phyloP scores from a whole-genome alignment of 2,797 vertebrate species.

The Squalus acanthias region DNA sequence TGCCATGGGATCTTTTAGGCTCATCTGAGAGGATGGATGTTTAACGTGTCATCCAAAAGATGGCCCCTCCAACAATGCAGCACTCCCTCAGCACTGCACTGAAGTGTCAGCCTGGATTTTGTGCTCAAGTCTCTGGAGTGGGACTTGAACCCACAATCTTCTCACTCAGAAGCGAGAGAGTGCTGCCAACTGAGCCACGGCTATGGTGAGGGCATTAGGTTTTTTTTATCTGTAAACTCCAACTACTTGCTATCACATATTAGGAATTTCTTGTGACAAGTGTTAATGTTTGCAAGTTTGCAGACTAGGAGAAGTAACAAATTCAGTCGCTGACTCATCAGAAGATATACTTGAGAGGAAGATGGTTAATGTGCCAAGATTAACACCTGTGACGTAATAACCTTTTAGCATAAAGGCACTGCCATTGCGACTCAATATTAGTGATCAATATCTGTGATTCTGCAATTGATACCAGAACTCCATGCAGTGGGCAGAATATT shows the following conservation, averaged over 20 bases:
- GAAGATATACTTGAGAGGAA: not conserved
- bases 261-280: not conserved
- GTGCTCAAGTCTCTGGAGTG: not conserved
- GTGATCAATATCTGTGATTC: not conserved
- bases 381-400: not conserved
- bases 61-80: not conserved
- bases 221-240: no score
- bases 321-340: not conserved
- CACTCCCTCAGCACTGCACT: not conserved
- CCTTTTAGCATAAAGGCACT: not conserved
- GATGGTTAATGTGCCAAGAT: not conserved
- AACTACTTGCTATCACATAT: not conserved
- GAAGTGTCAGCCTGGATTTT: not conserved
- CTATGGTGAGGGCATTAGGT: not conserved
- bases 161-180: not conserved
- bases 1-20: not conserved
- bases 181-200: not conserved
- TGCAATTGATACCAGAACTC: not conserved
- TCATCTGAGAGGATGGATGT: not conserved
- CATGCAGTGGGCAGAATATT: not conserved
- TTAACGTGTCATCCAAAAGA: not conserved
- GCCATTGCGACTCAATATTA: not conserved
- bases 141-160: not conserved
- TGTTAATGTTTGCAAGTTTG: not conserved
- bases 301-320: not conserved